phyloP scores from a whole-genome alignment of 2,113 vertebrate species.

The Melanerpes formicivorus region DNA sequence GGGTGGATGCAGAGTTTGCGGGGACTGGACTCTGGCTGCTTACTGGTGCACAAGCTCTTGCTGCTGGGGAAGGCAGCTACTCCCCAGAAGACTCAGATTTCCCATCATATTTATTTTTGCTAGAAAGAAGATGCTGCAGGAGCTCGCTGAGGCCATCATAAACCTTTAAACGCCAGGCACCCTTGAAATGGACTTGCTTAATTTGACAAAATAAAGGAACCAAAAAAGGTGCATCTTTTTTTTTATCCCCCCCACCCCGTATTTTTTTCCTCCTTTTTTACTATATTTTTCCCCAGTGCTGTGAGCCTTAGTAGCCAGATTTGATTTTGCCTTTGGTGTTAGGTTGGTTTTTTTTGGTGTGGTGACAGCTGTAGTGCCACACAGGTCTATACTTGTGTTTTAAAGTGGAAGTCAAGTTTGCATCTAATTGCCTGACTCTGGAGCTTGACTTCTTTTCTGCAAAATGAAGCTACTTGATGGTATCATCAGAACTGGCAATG shows the following conservation, averaged over 20 bases:
- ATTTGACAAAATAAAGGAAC: neutral
- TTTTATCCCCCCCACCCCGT: neutral
- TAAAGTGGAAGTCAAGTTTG: neutral
- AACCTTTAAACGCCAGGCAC: neutral
- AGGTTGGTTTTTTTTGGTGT: no score
- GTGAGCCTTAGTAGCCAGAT: neutral
- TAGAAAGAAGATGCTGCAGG: neutral
- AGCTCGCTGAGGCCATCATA: neutral
- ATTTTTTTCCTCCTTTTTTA: neutral
- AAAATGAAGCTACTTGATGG: neutral
- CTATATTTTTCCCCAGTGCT: neutral
- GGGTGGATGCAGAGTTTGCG: neutral
- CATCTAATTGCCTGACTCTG: neutral
- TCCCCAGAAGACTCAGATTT: neutral
- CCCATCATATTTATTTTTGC: neutral
- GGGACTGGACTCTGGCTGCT: neutral
- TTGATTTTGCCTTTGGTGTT: neutral
- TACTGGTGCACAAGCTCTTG: neutral
- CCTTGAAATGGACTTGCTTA: neutral
- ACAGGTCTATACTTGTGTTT: neutral
- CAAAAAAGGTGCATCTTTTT: neutral
- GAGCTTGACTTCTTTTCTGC: neutral
- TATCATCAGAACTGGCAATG: neutral
- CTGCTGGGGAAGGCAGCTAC: neutral
- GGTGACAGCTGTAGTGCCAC: neutral